Conservation (phyloP, 2,797 vertebrate genomes). For the Neoniphon sammara region DNA sequence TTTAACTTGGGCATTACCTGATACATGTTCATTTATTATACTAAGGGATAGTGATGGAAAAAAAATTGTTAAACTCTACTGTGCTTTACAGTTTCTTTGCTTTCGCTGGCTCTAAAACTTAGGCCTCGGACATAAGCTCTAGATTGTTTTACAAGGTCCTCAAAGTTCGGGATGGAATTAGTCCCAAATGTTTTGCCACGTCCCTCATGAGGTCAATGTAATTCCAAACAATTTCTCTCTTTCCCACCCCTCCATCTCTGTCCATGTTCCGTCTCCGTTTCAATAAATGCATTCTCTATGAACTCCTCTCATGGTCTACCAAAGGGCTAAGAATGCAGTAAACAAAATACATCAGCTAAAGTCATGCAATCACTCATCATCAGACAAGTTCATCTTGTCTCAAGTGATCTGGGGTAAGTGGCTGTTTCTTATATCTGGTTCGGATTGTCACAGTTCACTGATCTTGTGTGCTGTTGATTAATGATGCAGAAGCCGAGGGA, state of each 20-base stretch:
- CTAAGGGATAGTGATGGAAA: constrained; percentile 24
- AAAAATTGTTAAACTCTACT: constrained; percentile 19
- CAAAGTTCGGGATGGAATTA: constrained; percentile 57
- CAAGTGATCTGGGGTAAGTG: constrained; percentile 4
- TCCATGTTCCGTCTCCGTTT: constrained; percentile 9
- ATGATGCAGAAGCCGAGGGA: constrained; percentile 19
- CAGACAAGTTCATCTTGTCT: constrained; percentile 21
- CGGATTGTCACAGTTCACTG: constrained; percentile 40
- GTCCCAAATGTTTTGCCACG: constrained; percentile 70
- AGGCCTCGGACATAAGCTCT: constrained; percentile 42
- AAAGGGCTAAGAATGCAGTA: constrained; percentile 33
- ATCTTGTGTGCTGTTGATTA: constrained; percentile 20
- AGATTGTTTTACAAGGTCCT: constrained; percentile 53
- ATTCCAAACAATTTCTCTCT: constrained; percentile 53
- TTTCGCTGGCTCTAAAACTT: constrained; percentile 51
- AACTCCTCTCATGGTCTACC: constrained; percentile 35
- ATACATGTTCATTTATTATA: constrained; percentile 40
- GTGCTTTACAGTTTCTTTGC: constrained; percentile 34
- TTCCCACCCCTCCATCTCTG: constrained; percentile 18
- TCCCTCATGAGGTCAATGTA: constrained; percentile 58
- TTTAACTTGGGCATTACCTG: constrained; percentile 40
- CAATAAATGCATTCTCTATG: constrained; percentile 21
- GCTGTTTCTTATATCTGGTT: constrained; percentile 23
- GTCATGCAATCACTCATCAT: constrained; percentile 32
- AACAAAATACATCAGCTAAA: constrained; percentile 42